A percentile compares a stretch with the other conserved stretches of the same genome.
Evolutionary conservation across 2,113 vertebrate genomes (phyloP).

Genomic region (Lota lota): DNA sequence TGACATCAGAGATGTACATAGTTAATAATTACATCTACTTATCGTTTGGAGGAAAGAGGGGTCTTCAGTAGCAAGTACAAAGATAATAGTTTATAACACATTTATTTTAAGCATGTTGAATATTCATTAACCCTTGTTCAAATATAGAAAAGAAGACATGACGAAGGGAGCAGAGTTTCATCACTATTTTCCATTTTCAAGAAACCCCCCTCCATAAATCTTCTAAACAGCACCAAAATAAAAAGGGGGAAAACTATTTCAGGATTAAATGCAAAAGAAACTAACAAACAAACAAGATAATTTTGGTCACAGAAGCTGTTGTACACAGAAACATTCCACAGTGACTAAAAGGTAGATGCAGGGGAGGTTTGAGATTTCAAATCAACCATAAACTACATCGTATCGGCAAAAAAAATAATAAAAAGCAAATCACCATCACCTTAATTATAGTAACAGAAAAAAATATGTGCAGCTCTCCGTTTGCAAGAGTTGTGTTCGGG

Average conservation of each 20-base stretch:
- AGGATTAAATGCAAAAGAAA: constrained; percentile 5
- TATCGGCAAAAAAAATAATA: constrained; percentile 19
- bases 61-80: constrained; percentile 23
- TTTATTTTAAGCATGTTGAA: constrained; percentile 46
- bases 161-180: constrained; percentile 35
- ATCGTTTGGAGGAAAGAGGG: no score
- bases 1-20: no score
- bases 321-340: constrained; percentile 47
- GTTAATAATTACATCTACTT: no score
- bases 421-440: constrained; percentile 38
- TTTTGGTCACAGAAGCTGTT: constrained; percentile 30
- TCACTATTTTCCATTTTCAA: constrained; percentile 17
- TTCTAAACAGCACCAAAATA: constrained; percentile 41
- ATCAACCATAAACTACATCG: constrained; percentile 27
- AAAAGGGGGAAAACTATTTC: constrained; percentile 6
- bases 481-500: constrained; percentile 16
- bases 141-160: constrained; percentile 59
- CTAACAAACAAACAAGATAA: constrained; percentile 46
- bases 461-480: constrained; percentile 28
- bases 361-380: constrained; percentile 26
- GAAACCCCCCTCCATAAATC: constrained; percentile 35
- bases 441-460: constrained; percentile 32
- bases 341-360: neutral
- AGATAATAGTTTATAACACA: constrained; percentile 43
- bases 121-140: constrained; percentile 60